Percentiles rank a stretch among this genome's conserved stretches.
Conservation (phyloP, 2,888 invertebrate species). For the Dryadula phaetusa region DNA sequence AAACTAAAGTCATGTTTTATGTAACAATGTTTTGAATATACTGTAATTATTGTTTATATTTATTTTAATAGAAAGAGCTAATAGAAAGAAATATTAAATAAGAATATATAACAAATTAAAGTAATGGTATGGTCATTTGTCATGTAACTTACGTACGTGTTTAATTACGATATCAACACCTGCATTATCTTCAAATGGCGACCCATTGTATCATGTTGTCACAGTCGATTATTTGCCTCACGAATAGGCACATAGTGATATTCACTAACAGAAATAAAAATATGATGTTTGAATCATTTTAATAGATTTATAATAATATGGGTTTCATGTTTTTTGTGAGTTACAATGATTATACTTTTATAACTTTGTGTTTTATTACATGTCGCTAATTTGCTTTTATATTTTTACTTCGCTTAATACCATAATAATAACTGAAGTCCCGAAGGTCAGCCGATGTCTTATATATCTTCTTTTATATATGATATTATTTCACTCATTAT, state of each 20-base stretch:
- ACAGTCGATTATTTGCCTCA: constrained; percentile 21
- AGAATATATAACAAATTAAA: neutral
- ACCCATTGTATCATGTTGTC: constrained; percentile 32
- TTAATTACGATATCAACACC: constrained; percentile 1
- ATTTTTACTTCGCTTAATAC: too few relatives aligned
- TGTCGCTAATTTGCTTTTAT: too few relatives aligned
- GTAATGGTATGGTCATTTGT: neutral
- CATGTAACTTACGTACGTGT: neutral
- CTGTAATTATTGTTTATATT: too few relatives aligned
- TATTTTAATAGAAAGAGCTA: too few relatives aligned
- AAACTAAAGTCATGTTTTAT: too few relatives aligned
- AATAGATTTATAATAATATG: neutral
- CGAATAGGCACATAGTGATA: constrained; percentile 17
- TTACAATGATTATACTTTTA: neutral
- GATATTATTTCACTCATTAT: neutral
- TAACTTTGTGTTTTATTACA: neutral
- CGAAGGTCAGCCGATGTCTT: too few relatives aligned
- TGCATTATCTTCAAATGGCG: constrained; percentile 32
- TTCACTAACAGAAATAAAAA: neutral
- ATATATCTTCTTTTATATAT: constrained; percentile 8
- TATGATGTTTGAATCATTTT: constrained; percentile 12
- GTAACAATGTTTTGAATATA: too few relatives aligned
- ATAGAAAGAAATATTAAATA: neutral
- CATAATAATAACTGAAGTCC: too few relatives aligned
- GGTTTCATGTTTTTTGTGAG: constrained; percentile 13